Evolutionary conservation across 2,888 invertebrate species (phyloP).

Genomic region (Oscheius sp.): DNA sequence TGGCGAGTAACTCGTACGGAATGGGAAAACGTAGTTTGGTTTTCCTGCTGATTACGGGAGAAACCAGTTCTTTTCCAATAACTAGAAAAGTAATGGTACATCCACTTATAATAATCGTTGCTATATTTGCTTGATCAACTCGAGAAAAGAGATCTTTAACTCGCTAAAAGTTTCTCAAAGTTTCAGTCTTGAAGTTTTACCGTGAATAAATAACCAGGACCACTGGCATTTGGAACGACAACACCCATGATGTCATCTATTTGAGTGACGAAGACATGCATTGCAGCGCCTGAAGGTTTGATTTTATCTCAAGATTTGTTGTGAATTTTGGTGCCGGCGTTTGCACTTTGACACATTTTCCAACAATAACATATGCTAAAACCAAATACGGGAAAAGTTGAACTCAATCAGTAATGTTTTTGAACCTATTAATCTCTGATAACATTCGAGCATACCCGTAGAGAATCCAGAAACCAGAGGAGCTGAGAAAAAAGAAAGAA

Average conservation of each 20-base stretch:
- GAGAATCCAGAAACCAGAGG: constrained; percentile 44
- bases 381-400: too few species aligned
- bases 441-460: constrained; percentile 34
- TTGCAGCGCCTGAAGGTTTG: constrained; percentile 70
- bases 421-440: too few species aligned
- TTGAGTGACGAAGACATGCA: constrained; percentile 74
- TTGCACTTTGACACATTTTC: too few species aligned
- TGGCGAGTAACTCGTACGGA: constrained; percentile 70
- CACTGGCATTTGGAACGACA: constrained; percentile 68
- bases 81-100: constrained; percentile 66
- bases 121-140: constrained; percentile 74
- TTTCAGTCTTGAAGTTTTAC: not conserved
- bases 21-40: constrained; percentile 67
- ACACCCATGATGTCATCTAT: constrained; percentile 73
- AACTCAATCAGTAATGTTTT: too few species aligned
- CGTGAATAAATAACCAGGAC: constrained; percentile 71
- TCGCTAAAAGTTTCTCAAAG: constrained; percentile 70
- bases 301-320: not conserved
- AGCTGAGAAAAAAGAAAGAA: constrained; percentile 69
- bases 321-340: not conserved
- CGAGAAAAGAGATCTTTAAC: constrained; percentile 76
- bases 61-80: constrained; percentile 72
- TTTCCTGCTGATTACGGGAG: constrained; percentile 70
- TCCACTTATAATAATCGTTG: constrained; percentile 77
- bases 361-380: too few species aligned